Conservation (phyloP, 2,888 invertebrate genomes). For the Cheilosia urbana region DNA sequence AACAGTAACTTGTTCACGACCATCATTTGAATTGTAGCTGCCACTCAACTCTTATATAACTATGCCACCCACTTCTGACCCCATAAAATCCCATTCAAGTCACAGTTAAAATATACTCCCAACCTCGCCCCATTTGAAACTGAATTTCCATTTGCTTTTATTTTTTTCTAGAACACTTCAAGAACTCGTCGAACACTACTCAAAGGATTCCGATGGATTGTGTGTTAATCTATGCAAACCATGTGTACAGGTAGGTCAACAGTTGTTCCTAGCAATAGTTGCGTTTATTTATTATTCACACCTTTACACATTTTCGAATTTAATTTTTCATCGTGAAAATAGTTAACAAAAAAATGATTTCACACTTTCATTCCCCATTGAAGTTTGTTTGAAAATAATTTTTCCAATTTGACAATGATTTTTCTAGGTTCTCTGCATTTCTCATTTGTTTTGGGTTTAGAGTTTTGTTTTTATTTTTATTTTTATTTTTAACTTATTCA, state of each 20-base stretch:
- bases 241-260: slow-evolving; percentile 91
- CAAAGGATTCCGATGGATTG: slow-evolving; percentile 98
- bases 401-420: slow-evolving; percentile 5
- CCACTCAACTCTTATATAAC: no score
- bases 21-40: no score
- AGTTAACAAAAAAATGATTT: slow-evolving; percentile 16
- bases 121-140: background rate
- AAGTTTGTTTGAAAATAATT: slow-evolving; percentile 36
- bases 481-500: slow-evolving; percentile 70
- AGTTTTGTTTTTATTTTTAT: slow-evolving; percentile 48
- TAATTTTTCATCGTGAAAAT: slow-evolving; percentile 43
- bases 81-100: slow-evolving; percentile 22
- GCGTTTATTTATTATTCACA: slow-evolving; percentile 8
- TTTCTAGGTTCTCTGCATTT: slow-evolving; percentile 64
- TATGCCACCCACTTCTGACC: no score
- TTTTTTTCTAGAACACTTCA: slow-evolving; percentile 90
- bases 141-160: background rate
- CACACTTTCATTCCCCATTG: slow-evolving; percentile 28
- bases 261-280: slow-evolving; percentile 11
- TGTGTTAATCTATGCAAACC: slow-evolving; percentile 98
- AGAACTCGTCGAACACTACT: slow-evolving; percentile 98
- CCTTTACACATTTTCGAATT: background rate
- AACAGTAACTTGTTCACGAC: no score
- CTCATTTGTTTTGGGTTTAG: slow-evolving; percentile 56
- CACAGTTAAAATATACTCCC: background rate